Evolutionary conservation across 1,140 invertebrate species (phyloP), one percentile per base, ranked within the genome.

Genomic region (Eciton burchellii): DNA sequence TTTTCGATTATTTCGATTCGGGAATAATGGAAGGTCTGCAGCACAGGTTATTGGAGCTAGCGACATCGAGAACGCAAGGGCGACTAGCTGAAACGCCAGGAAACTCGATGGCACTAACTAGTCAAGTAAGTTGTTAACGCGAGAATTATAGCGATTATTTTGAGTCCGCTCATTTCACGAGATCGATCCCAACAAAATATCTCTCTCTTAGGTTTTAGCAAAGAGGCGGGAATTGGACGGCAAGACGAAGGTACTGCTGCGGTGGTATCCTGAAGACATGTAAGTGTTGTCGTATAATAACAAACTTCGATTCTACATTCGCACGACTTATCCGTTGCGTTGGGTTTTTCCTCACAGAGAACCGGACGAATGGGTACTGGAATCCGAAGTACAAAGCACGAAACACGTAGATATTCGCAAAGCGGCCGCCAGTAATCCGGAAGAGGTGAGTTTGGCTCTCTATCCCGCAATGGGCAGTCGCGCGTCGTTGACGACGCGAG

Each of bases 1-100:
- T 97, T 95, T 97, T 97, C 91, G 98, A 98, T 93, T 98, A 97
- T 93, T 97, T 98, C 92, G 98, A 98, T 92, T 94, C 96, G 73
- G 97, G 97, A 45, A 96, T 97, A 70, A 98, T 98, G 97, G 97
- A 98, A 92, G 96, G 96, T 24, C 94, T 98, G 16, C 96, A 97
- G 91, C 96, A 97, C 90, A 95, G 95, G 83, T 91, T 97, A 73
- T 91, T 96, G 59, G 94, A 94, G 77, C 89, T 95, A 83, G 95
- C 96, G 21, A 95, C 96, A 86, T 94, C 95, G 59, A 95, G 96
- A 88, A 96, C 95, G 16, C 92, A 94, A 81, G 95, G 95, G 83
- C 90, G 94, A 79, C 89, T 95, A 63, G 93, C 91, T 68, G 91
- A 94, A 84, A 93, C 94, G 84, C 92, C 94, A 54, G 94, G 94